phyloP scores from a whole-genome alignment of 35 echinoderm and acorn worm species.

The Ophioderma brevispina region DNA sequence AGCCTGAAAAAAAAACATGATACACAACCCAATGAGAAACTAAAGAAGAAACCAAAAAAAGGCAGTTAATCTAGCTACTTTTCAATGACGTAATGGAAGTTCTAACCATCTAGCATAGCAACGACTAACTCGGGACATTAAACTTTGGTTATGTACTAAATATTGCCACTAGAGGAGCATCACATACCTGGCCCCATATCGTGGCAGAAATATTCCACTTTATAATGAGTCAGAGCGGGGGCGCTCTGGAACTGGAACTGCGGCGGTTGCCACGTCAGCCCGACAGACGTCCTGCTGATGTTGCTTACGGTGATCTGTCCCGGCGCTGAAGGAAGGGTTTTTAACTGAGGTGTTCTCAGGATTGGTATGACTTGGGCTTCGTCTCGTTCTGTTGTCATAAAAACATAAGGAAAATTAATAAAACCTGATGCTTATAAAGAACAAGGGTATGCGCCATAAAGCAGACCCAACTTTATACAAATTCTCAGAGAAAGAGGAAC shows the following conservation, averaged over 20 bases:
- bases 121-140: not conserved
- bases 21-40: no score
- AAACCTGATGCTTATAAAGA: not conserved
- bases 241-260: not conserved
- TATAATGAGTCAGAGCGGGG: slow-evolving; percentile 53
- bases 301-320: slow-evolving; percentile 45
- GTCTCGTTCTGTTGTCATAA: not conserved
- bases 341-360: slow-evolving; percentile 8
- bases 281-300: slow-evolving; percentile 55
- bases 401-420: not conserved
- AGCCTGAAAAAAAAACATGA: slow-evolving; percentile 20
- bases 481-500: no score
- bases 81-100: no score
- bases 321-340: slow-evolving; percentile 53
- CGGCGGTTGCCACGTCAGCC: slow-evolving; percentile 53
- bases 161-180: no score
- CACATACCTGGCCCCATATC: slow-evolving; percentile 59
- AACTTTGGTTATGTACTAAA: no score
- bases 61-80: no score
- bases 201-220: slow-evolving; percentile 70
- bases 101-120: no score
- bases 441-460: no score
- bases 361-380: not conserved
- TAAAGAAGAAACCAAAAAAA: not conserved
- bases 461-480: no score